Base-by-base conservation (phyloP, 1,140 invertebrate genomes). In the Cataglyphis hispanica region DNA sequence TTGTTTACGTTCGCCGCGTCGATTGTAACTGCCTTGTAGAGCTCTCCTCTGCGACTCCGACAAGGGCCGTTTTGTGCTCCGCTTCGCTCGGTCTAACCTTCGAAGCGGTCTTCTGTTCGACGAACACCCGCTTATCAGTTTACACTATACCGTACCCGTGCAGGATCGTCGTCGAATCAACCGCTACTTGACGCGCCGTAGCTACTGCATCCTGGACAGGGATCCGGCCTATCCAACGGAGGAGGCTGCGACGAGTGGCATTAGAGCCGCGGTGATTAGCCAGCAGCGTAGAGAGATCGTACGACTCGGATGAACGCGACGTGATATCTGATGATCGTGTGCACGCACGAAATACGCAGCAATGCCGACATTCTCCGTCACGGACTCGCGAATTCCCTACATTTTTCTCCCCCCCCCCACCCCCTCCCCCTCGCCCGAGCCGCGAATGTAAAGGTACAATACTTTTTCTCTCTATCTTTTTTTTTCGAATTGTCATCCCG, bases 231-330 rank as follows among this genome's bases (percentile, higher is more conserved):
- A 74, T 7, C 53, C 50, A 25, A 19, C 34, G 34, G 16, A 25
- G 37, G 10, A 27, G 19, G 37, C 19, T 27, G 19, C 16, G 34
- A n/a, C 34, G 37, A 43, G 37, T 74, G 40, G 58, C 40, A 37
- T 76, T 31, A 61, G 25, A 50, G 46, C 13, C 50, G 50, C 46
- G 67, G 11, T 27, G 22, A 22, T 13, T 16, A 16, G 16, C 46
- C 10, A 16, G 16, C 46, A 50, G 3, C 11, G 11, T 43, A 43
- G 43, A 43, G 43, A 13, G 43, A 43, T 19, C 74, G 27, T 22
- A 16, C 74, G 53, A 46, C 19, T 31, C 40, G 25, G 58, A 40
- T 37, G 58, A 77, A 40, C 43, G 74, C 74, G 25, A 58, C 74
- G 74, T 43, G 74, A 43, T 76, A 34, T 60, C 53, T 72, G 37